Base-by-base conservation (phyloP, 2,888 invertebrate species). In the Caenorhabditis plicata region DNA sequence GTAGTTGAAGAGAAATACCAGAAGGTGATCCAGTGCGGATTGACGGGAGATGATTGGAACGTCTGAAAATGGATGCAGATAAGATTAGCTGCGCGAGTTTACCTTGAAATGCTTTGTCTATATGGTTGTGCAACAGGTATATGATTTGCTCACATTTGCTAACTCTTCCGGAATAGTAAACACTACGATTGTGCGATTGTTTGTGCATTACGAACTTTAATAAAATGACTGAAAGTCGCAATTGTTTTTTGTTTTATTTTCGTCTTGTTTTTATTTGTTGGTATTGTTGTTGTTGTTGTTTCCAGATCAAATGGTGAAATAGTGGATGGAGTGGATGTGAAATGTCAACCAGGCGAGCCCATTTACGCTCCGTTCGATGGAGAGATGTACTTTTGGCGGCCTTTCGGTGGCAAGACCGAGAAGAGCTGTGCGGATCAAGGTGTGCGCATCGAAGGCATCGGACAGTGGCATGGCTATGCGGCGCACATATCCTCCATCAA, bases 381-480 rank as follows among this genome's bases (percentile, higher is more conserved):
- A 27, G 71, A 74, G 38, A 65, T 79, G 64, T 67, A 62, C 44
- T 72, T 60, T 36, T 72, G 64, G 64, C 44, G 68, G 9, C 69
- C 71, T 13, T 72, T 61, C 35, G 69, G 71, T 5, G 64, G 65
- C 11, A 56, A 55, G 36, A 45, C 57, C 26, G 74, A 69, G 22
- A 67, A 67, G 42, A 42, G 62, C 17, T 80, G 80, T 42, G 72
- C 75, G 1, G 80, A 80, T 48, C 64, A 71, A 36, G 80, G 80
- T 25, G 76, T 74, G 7, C 53, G 68, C 32, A 76, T 80, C 42
- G 76, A 80, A 39, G 80, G 80, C 45, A 68, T 67, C 9, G 80
- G 80, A 15, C 76, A 77, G 41, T 80, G 80, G 80, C 71, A 75
- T 48, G 80, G 80, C 7, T 80, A 80, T 57, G 70, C 72, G 22